Evolutionary conservation across 2,888 invertebrate genomes (phyloP), one percentile per base, ranked within the genome.

Genomic region (Teleogryllus oceanicus): DNA sequence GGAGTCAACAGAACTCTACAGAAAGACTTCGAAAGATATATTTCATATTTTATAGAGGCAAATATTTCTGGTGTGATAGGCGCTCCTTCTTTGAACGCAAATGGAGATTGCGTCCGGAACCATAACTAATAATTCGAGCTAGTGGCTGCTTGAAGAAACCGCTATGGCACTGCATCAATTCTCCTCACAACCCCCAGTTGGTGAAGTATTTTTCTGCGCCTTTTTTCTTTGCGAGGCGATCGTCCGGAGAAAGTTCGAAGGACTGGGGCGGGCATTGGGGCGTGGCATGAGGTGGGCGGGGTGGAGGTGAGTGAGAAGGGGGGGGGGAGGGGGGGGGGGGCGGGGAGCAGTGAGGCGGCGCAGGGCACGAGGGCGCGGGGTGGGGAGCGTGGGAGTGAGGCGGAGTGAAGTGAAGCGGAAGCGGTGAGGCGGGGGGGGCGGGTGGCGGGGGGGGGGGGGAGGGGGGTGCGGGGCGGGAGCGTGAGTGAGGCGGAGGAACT

Each of bases 31-130:
- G 3, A 62, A 62, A 62, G 62, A 62, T 62, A 62, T 62, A 62
- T 62, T 62, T 62, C 62, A 62, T n/a, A 62, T 62, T 62, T 62
- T 62, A 62, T 62, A 62, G 62, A 62, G n/a, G n/a, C 62, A n/a
- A 62, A 62, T 62, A 62, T 62, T 62, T 62, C 62, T 13, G 62
- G n/a, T 11, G 62, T 62, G 62, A 62, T 62, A n/a, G 62, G 13
- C 62, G 16, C 62, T 8, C 12, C 16, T 11, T 62, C n/a, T 62
- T 10, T 18, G 13, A 62, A 18, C 62, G 62, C 13, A 62, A 18
- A 62, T 62, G 62, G 62, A 62, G 62, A 62, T 62, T 62, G 62
- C 62, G 13, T 62, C n/a, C 62, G 13, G 62, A n/a, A n/a, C 62
- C 13, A 62, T n/a, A 18, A 62, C 62, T 62, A 62, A 62, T 62